A percentile compares a stretch with the other conserved stretches of the same genome.
phyloP scores from a whole-genome alignment of 2,797 vertebrate genomes.

The Urosaurus nigricauda region DNA sequence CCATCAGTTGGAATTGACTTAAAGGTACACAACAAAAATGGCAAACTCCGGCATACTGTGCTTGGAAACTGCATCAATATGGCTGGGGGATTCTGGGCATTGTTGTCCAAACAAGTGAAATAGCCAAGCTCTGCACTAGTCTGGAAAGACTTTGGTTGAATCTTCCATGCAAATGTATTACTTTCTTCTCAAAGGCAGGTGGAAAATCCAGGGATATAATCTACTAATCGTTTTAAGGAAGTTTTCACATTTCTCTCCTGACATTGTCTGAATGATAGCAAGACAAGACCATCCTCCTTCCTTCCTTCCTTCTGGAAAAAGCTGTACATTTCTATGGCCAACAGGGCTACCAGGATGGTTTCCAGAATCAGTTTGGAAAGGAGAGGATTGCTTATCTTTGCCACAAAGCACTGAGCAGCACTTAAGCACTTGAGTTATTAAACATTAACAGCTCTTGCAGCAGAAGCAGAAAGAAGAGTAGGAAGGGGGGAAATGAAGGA shows the following conservation, averaged over 20 bases:
- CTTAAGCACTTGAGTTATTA: slow-evolving; percentile 35
- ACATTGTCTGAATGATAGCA: background rate
- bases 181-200: background rate
- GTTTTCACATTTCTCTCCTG: background rate
- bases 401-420: slow-evolving; percentile 42
- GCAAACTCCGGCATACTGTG: too few species aligned
- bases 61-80: background rate
- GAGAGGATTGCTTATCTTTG: slow-evolving; percentile 36
- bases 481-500: accelerated
- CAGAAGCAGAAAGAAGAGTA: background rate
- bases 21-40: too few species aligned
- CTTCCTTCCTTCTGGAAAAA: background rate
- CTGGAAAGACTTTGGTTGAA: background rate
- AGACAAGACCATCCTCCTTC: too few species aligned
- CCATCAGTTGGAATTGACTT: too few species aligned
- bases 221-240: background rate
- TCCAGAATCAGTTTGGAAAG: slow-evolving; percentile 5
- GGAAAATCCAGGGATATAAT: too few species aligned
- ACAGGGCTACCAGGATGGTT: slow-evolving; percentile 15
- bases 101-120: too few species aligned
- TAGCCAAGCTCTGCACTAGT: background rate
- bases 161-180: background rate
- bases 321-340: slow-evolving; percentile 20
- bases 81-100: background rate
- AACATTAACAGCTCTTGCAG: slow-evolving; percentile 43